Conservation (phyloP, 2,113 vertebrate species). For the Perca flavescens region DNA sequence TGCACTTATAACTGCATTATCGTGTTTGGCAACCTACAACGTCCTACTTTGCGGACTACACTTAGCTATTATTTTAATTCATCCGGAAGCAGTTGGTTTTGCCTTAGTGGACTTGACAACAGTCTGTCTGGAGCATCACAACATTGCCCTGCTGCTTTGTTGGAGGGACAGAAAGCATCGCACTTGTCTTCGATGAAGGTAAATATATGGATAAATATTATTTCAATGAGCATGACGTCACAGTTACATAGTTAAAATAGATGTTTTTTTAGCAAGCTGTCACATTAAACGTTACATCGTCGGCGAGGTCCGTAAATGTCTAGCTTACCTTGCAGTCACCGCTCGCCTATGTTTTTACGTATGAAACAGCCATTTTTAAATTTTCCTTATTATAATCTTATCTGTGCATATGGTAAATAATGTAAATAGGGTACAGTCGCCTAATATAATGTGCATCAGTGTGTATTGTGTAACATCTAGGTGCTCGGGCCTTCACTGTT, state of each 20-base stretch:
- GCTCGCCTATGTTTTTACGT: not conserved
- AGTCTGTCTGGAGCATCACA: constrained; percentile 66
- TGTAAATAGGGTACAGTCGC: not conserved
- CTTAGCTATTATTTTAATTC: constrained; percentile 13
- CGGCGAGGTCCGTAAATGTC: constrained; percentile 13
- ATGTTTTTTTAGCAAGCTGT: not conserved
- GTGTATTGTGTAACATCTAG: constrained; percentile 18
- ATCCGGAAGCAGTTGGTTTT: constrained; percentile 32
- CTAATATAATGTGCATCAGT: accelerated
- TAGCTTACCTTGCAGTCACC: not conserved
- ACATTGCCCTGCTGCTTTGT: constrained; percentile 70
- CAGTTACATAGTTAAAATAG: accelerated
- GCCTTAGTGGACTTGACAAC: accelerated
- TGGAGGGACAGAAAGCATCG: constrained; percentile 36
- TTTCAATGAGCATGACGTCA: not conserved
- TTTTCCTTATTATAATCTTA: not conserved
- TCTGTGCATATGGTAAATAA: accelerated
- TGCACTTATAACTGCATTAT: accelerated
- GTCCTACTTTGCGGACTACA: no score
- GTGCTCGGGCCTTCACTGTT: constrained; percentile 59
- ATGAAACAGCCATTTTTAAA: not conserved
- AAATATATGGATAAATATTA: constrained; percentile 16
- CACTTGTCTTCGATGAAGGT: constrained; percentile 75
- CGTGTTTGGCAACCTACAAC: not conserved
- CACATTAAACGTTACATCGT: not conserved